A percentile compares a stretch with the other conserved stretches of the same genome.
Evolutionary conservation across 2,888 invertebrate species (phyloP).

Genomic region (Zeuzera pyrina): DNA sequence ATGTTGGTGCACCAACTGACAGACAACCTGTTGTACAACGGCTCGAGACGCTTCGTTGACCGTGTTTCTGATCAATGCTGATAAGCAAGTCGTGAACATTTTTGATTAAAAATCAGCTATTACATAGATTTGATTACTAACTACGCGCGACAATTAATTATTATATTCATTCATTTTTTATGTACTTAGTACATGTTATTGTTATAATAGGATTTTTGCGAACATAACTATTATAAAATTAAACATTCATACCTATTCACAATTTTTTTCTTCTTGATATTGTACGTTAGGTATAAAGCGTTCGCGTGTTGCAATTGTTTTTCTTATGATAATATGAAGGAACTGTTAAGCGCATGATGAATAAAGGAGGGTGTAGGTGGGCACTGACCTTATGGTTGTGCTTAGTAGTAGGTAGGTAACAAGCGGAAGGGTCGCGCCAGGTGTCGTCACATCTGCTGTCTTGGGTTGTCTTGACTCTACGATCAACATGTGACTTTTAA

Average conservation of each 20-base stretch:
- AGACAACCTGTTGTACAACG: conserved; percentile 69
- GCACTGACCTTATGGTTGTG: conserved; percentile 59
- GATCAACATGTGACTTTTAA: conserved; percentile 37
- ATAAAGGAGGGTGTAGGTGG: conserved; percentile 51
- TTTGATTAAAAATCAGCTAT: conserved; percentile 42
- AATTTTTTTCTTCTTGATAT: not conserved
- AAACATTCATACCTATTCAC: not conserved
- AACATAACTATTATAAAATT: not conserved
- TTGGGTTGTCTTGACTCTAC: conserved; percentile 34
- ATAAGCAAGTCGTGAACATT: conserved; percentile 47
- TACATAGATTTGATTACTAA: too few relatives aligned
- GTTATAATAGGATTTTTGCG: not conserved
- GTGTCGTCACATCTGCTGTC: conserved; percentile 68
- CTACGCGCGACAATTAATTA: not conserved
- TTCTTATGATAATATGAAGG: conserved; percentile 35
- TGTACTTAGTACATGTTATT: not conserved
- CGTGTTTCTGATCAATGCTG: conserved; percentile 41
- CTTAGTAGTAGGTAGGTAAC: conserved; percentile 30
- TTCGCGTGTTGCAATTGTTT: conserved; percentile 57
- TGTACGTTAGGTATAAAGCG: conserved; percentile 11
- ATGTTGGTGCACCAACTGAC: conserved; percentile 60
- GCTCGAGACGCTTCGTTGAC: conserved; percentile 60
- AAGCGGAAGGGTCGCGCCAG: conserved; percentile 68
- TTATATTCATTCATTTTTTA: not conserved
- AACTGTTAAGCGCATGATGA: conserved; percentile 30